Evolutionary conservation across 2,888 invertebrate species (phyloP).

Genomic region (Caenorhabditis zanzibari): DNA sequence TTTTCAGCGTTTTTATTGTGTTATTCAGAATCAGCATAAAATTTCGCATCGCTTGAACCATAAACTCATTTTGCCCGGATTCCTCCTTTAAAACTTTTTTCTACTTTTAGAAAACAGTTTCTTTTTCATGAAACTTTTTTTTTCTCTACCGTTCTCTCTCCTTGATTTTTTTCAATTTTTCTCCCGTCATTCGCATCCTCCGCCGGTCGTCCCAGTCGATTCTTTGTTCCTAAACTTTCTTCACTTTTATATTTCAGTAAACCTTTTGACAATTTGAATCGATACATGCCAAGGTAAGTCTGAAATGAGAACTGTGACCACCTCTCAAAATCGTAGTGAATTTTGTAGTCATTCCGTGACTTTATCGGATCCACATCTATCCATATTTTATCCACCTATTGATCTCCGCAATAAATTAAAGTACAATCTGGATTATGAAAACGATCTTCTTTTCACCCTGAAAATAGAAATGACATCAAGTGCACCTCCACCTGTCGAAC

Average conservation of each 20-base stretch:
- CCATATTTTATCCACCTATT: background rate
- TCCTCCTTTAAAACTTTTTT: no score
- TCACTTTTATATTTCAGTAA: background rate
- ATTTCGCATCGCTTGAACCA: no score
- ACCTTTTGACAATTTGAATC: background rate
- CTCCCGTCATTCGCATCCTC: constrained; percentile 7
- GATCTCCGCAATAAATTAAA: no score
- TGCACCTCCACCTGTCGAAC: constrained; percentile 6
- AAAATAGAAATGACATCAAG: background rate
- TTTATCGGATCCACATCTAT: background rate
- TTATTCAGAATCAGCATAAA: no score
- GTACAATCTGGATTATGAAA: background rate
- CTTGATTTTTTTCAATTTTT: background rate
- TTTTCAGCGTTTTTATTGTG: no score
- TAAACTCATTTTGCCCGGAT: no score
- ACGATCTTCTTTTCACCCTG: background rate
- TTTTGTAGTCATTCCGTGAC: background rate
- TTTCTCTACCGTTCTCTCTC: background rate
- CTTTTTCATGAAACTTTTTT: background rate
- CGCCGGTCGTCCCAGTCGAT: background rate
- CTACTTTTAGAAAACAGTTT: no score
- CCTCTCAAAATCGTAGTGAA: background rate
- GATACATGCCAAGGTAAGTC: constrained; percentile 1
- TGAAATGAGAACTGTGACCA: background rate
- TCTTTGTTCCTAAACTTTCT: background rate